A percentile compares a stretch with the other conserved stretches of the same genome.
Conservation (phyloP, 2,113 vertebrate genomes). For the Scatophagus argus region DNA sequence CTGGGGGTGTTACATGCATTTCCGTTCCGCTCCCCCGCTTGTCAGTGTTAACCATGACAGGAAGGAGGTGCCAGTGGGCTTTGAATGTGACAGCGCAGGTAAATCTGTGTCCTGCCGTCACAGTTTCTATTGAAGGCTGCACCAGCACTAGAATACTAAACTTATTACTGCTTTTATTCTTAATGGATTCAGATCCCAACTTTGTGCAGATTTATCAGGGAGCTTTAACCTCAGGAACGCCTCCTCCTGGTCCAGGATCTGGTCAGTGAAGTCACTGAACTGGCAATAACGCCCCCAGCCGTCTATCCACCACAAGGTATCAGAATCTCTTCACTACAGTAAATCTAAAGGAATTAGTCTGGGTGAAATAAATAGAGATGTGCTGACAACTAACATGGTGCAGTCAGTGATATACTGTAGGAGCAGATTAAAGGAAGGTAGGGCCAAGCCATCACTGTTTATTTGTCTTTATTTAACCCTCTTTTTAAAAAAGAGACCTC, state of each 20-base stretch:
- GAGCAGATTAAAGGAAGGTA: neutral
- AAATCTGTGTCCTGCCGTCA: conserved; percentile 74
- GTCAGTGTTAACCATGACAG: conserved; percentile 69
- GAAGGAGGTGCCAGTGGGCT: conserved; percentile 78
- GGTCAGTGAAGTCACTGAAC: conserved; percentile 43
- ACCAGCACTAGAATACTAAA: conserved; percentile 76
- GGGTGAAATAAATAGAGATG: neutral
- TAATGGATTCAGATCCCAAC: conserved; percentile 61
- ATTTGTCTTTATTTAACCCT: conserved; percentile 3
- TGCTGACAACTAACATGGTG: neutral
- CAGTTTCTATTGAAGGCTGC: conserved; percentile 60
- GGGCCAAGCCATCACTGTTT: neutral
- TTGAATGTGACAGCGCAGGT: conserved; percentile 78
- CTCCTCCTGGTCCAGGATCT: conserved; percentile 49
- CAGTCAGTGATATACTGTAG: neutral
- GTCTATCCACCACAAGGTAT: neutral
- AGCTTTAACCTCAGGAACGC: conserved; percentile 48
- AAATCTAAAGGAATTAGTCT: conserved; percentile 23
- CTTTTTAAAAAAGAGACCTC: neutral
- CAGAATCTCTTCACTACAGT: neutral
- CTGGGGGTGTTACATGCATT: conserved; percentile 58
- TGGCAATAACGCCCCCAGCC: conserved; percentile 14
- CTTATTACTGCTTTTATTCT: conserved; percentile 68
- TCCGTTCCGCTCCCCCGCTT: no score
- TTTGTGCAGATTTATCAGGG: conserved; percentile 56